Percentiles rank a stretch among this genome's conserved stretches.
Evolutionary conservation across 2,797 vertebrate species (phyloP).

Genomic region (Eulemur rubriventer): DNA sequence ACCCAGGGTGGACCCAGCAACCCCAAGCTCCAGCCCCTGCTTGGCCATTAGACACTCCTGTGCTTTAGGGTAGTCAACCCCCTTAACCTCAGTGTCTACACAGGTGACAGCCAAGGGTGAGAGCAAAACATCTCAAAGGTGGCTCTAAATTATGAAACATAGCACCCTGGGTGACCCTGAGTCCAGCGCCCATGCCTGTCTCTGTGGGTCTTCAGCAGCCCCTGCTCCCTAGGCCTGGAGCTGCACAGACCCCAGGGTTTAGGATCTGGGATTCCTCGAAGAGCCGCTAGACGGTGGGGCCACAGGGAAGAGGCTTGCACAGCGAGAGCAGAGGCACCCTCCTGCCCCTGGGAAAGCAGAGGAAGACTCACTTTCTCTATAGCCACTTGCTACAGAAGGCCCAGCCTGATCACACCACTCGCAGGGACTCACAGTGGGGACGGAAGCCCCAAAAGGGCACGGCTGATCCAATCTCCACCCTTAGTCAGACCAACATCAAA

Average conservation of each 20-base stretch:
- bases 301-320: background rate
- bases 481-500: background rate
- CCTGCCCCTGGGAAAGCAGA: background rate
- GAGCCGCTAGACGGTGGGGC: accelerated
- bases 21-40: background rate
- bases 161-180: background rate
- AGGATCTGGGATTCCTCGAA: background rate
- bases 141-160: background rate
- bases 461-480: accelerated
- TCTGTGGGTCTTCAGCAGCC: background rate
- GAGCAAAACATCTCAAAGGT: background rate
- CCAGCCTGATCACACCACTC: background rate
- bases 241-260: background rate
- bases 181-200: background rate
- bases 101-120: background rate
- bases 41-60: background rate
- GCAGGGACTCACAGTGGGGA: background rate
- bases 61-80: background rate
- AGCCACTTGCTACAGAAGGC: background rate
- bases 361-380: no score
- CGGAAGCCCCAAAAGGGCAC: background rate
- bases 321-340: background rate
- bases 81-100: background rate
- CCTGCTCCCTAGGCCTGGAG: background rate
- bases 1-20: background rate